Conservation (phyloP, 2,888 invertebrate genomes). For the Cheilosia pagana region DNA sequence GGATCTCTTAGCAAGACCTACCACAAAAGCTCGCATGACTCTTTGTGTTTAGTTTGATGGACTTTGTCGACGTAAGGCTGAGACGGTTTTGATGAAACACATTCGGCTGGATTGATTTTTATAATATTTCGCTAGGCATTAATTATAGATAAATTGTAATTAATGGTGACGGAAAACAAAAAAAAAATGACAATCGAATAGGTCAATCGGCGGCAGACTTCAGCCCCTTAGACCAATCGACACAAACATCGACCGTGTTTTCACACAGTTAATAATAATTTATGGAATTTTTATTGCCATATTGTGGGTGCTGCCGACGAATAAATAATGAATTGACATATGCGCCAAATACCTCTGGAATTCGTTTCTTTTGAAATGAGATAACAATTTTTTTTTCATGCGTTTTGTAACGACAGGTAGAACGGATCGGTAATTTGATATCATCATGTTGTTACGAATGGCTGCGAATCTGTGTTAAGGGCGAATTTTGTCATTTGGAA, state of each 20-base stretch:
- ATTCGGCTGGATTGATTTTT: neutral
- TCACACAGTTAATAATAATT: neutral
- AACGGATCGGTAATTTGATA: neutral
- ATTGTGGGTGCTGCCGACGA: neutral
- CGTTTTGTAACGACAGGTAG: neutral
- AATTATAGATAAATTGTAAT: neutral
- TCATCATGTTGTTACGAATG: neutral
- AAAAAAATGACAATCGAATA: neutral
- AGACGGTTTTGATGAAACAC: neutral
- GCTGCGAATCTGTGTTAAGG: neutral
- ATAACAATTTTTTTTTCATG: neutral
- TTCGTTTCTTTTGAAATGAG: neutral
- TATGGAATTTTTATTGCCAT: neutral
- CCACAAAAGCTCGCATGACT: conserved; percentile 66
- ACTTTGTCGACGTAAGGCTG: neutral
- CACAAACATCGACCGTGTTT: neutral
- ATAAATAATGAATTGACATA: neutral
- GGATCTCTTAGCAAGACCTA: neutral
- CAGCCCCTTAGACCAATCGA: neutral
- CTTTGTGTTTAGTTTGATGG: no score
- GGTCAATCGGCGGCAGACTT: neutral
- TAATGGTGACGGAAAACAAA: neutral
- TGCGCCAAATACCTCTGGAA: neutral
- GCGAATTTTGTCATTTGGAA: neutral
- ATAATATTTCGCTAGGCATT: neutral